phyloP scores from a whole-genome alignment of 2,888 invertebrate genomes.

The Drepana falcataria region DNA sequence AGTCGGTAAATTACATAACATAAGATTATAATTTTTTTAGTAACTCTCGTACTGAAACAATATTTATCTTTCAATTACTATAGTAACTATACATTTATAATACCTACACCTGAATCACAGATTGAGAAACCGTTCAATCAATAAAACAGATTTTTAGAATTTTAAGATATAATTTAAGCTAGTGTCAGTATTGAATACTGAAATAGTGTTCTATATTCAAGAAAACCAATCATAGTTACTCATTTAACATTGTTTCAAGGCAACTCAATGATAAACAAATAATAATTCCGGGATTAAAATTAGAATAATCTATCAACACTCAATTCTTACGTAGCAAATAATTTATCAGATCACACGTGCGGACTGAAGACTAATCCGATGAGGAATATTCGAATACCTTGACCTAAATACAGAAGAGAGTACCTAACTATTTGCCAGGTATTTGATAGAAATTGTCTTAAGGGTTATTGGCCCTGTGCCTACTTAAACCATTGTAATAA shows the following conservation, averaged over 20 bases:
- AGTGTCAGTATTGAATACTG: no score
- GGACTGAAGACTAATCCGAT: not conserved
- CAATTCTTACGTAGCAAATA: not conserved
- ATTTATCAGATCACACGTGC: not conserved
- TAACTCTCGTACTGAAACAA: no score
- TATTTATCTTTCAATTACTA: no score
- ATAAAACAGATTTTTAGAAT: no score
- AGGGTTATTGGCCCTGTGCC: no score
- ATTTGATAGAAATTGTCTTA: slow-evolving; percentile 2
- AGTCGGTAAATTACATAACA: no score
- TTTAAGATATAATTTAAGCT: no score
- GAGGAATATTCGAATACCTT: not conserved
- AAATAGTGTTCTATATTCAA: not conserved
- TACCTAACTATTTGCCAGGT: not conserved
- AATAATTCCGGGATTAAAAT: not conserved
- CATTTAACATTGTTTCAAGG: not conserved
- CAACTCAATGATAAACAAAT: not conserved
- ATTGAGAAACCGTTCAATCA: no score
- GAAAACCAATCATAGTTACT: not conserved
- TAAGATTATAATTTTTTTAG: no score
- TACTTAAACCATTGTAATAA: no score
- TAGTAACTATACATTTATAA: no score
- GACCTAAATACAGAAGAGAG: not conserved
- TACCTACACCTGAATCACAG: no score
- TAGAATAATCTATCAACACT: not conserved